Percentiles rank a stretch among this genome's conserved stretches.
Evolutionary conservation across 2,797 vertebrate species (phyloP).

Genomic region (Acrocephalus scirpaceus): DNA sequence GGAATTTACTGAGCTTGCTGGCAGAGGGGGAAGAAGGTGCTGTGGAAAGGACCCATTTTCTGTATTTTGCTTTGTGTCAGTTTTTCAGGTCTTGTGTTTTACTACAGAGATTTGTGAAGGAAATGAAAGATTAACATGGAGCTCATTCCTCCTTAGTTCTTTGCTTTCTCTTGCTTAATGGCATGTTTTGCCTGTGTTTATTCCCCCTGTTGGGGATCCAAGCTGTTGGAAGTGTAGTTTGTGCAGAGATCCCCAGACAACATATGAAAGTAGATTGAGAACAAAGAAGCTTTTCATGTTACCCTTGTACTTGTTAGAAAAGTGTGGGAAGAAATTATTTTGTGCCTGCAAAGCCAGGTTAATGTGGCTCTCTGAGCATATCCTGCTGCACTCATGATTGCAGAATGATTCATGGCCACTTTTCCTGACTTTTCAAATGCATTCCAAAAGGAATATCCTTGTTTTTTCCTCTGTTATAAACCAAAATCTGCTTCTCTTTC

Average conservation of each 20-base stretch:
- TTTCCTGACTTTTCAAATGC: not conserved
- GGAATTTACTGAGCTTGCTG: not conserved
- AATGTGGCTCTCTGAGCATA: not conserved
- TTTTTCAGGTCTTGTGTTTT: not conserved
- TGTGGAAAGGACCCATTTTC: not conserved
- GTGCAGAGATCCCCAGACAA: not conserved
- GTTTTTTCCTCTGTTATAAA: not conserved
- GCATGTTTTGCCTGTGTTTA: not conserved
- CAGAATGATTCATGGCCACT: not conserved
- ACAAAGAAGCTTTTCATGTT: not conserved
- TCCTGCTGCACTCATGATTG: not conserved
- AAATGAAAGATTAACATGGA: not conserved
- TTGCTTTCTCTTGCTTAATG: not conserved
- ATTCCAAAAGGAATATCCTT: not conserved
- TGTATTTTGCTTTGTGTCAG: not conserved
- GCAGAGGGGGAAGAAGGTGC: not conserved
- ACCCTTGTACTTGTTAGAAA: not conserved
- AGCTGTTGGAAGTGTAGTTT: not conserved
- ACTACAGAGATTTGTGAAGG: not conserved
- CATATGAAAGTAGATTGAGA: not conserved
- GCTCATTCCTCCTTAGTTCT: not conserved
- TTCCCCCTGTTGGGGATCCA: not conserved
- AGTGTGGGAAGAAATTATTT: not conserved
- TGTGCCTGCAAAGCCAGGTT: not conserved
- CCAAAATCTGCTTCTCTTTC: not conserved